A percentile compares a stretch with the other conserved stretches of the same genome.
These are phyloP conservation scores for Eutrigla gurnardus DNA, from an alignment of 2,797 vertebrate species.

Conservation along the genomic window DNA sequence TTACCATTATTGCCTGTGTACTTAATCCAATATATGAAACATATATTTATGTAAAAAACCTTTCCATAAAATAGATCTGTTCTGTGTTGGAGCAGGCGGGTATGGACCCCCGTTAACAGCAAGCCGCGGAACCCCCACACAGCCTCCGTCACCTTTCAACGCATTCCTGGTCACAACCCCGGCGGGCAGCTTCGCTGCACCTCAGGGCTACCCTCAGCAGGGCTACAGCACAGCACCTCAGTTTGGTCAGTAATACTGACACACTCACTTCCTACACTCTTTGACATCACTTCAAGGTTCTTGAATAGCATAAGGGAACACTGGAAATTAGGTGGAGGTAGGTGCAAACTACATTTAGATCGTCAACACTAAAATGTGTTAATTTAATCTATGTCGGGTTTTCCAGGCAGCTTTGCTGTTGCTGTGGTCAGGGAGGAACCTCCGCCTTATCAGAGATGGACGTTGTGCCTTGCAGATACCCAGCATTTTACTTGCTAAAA, in stretches of 20 bases:
- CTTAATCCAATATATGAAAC: background rate
- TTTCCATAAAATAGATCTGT: conserved; percentile 31
- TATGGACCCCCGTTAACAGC: conserved; percentile 92
- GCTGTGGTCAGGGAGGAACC: conserved; percentile 61
- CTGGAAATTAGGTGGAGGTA: background rate
- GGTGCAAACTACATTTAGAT: background rate
- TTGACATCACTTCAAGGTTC: background rate
- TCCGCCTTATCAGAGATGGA: conserved; percentile 58
- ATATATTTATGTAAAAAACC: background rate
- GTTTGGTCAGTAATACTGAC: conserved; percentile 90
- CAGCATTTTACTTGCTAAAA: conserved; percentile 22
- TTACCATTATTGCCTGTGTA: background rate
- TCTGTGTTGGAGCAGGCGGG: conserved; percentile 84
- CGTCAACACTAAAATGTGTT: conserved; percentile 2
- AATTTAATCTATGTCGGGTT: conserved; percentile 26
- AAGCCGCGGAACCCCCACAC: conserved; percentile 92
- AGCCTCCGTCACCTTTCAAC: conserved; percentile 93
- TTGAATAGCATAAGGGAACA: background rate
- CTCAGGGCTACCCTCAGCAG: conserved; percentile 95
- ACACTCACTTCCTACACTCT: background rate
- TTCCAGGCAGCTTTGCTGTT: conserved; percentile 33
- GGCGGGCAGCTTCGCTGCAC: conserved; percentile 92
- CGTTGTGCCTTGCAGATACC: conserved; percentile 45
- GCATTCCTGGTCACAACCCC: conserved; percentile 97
- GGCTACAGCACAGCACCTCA: conserved; percentile 96